Conservation (phyloP, 2,888 invertebrate species). For the Dascillus cervinus region DNA sequence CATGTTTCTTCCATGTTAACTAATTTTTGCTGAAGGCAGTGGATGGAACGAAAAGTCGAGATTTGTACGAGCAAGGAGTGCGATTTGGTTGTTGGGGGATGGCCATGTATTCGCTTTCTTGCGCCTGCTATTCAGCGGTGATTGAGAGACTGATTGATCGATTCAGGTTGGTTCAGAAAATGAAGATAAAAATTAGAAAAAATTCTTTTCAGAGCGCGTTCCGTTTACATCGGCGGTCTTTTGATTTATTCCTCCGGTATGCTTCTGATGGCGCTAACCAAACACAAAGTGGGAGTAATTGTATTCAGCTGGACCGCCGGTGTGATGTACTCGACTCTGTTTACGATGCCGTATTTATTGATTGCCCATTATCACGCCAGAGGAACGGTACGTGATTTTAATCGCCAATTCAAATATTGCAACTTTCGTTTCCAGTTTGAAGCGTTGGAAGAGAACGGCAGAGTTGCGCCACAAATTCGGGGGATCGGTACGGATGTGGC, state of each 20-base stretch:
- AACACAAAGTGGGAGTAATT: slow-evolving; percentile 72
- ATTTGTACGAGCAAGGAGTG: slow-evolving; percentile 82
- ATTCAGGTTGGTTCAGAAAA: slow-evolving; percentile 50
- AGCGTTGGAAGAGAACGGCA: slow-evolving; percentile 48
- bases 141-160: slow-evolving; percentile 80
- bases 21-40: too few relatives aligned
- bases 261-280: slow-evolving; percentile 73
- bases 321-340: slow-evolving; percentile 94
- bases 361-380: slow-evolving; percentile 93
- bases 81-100: slow-evolving; percentile 95
- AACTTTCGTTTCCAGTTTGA: slow-evolving; percentile 53
- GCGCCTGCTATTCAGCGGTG: slow-evolving; percentile 82
- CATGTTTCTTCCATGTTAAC: too few relatives aligned
- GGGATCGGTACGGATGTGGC: slow-evolving; percentile 94
- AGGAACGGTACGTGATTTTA: slow-evolving; percentile 60
- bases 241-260: slow-evolving; percentile 84
- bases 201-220: slow-evolving; percentile 58
- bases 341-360: slow-evolving; percentile 93
- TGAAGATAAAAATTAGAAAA: neutral
- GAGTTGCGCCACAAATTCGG: slow-evolving; percentile 57
- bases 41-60: slow-evolving; percentile 55
- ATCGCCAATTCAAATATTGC: neutral
- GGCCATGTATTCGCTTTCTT: slow-evolving; percentile 92
- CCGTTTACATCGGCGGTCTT: slow-evolving; percentile 82
- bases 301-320: slow-evolving; percentile 91